A percentile compares a stretch with the other conserved stretches of the same genome.
Conservation (phyloP, 2,888 invertebrate species). For the Lycophotia porphyrea region DNA sequence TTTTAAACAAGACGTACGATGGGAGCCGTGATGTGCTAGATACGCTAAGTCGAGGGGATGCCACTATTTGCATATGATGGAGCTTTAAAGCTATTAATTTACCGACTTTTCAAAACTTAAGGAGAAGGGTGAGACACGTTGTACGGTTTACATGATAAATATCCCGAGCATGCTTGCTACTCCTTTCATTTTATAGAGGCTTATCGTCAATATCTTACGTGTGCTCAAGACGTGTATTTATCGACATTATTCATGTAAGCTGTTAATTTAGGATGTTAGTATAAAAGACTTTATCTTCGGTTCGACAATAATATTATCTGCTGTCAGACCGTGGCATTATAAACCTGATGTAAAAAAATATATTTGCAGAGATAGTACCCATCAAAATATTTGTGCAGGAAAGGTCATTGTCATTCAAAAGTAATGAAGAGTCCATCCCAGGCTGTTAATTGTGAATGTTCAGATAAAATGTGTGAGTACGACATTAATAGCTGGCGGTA, state of each 20-base stretch:
- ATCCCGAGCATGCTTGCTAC: constrained; percentile 53
- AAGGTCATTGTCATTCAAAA: constrained; percentile 43
- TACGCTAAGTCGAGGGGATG: constrained; percentile 78
- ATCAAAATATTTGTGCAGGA: constrained; percentile 41
- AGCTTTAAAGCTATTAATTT: constrained; percentile 78
- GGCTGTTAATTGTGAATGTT: constrained; percentile 56
- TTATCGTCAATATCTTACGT: constrained; percentile 56
- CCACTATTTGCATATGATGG: constrained; percentile 84
- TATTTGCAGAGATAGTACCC: constrained; percentile 1
- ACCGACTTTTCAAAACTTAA: constrained; percentile 64
- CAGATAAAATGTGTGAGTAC: constrained; percentile 44
- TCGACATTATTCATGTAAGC: constrained; percentile 47
- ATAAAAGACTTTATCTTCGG: constrained; percentile 16
- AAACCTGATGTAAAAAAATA: constrained; percentile 24
- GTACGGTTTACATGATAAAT: constrained; percentile 64
- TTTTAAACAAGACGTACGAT: constrained; percentile 85
- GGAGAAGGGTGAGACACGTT: constrained; percentile 67
- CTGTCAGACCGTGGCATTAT: constrained; percentile 33
- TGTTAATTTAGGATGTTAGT: constrained; percentile 40
- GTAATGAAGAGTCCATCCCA: constrained; percentile 39
- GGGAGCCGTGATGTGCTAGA: constrained; percentile 81
- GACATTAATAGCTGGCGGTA: constrained; percentile 51
- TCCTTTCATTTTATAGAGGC: constrained; percentile 55
- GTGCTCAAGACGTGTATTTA: constrained; percentile 39
- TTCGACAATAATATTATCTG: constrained; percentile 32